Evolutionary conservation across 1,140 invertebrate genomes (phyloP), one percentile per base, ranked within the genome.

Genomic region (Copidosoma floridanum): DNA sequence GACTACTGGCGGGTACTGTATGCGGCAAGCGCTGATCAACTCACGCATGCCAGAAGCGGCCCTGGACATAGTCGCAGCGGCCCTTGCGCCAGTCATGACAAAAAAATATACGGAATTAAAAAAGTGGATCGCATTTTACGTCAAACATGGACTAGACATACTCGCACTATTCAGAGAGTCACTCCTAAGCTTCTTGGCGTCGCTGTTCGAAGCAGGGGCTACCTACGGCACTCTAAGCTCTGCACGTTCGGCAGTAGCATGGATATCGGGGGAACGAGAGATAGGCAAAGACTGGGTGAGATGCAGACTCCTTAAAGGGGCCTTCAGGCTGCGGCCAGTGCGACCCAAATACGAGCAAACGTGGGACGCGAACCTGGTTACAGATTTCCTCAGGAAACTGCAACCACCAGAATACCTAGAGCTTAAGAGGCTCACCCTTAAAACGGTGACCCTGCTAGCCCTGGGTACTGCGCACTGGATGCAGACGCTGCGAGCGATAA

Each of bases 171-270:
- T 70, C 12, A 56, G 62, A 23, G 32, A 61, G 53, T n/a, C 20
- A 18, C 6, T 43, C 44, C 29, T 55, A 43, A 2, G 32, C 43
- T 48, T 11, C 29, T 54, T 38, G 23, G 26, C 23, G 2, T 12
- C 40, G 12, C 7, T 23, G 20, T 71, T 65, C 56, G 11, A 68
- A 10, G 51, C 58, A 16, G 67, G 63, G 7, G 68, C 65, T 14
- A 62, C 64, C 8, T 71, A 71, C 43, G 63, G 68, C 2, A 47
- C 68, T 0, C 11, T 73, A n/a, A 70, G 70, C 51, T 58, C 53
- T 0, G 10, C n/a, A 11, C 27, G 47, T 47, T 56, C 61, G 48
- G 68, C 67, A 4, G 58, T 61, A 6, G 65, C 65, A 2, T 54
- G 58, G 41, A 61, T 66, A 16, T 50, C 55, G 2, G 7, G 18